Evolutionary conservation across 2,888 invertebrate species (phyloP), one percentile per base, ranked within the genome.

Genomic region (Drosophila atripex): DNA sequence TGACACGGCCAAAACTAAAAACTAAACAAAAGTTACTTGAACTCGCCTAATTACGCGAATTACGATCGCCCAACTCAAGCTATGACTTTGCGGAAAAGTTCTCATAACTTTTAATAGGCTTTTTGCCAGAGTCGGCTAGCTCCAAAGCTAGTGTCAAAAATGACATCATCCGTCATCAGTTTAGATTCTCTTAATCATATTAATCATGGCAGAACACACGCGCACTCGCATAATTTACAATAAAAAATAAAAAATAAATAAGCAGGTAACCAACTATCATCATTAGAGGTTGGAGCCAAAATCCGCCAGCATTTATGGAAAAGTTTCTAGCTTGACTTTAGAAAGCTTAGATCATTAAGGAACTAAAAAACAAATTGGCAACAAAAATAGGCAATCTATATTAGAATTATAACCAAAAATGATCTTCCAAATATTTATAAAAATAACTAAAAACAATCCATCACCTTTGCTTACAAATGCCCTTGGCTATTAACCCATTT

Each of bases 401-500:
- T n/a, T n/a, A 32, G 3, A 32, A 32, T 1, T 5, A 5, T 3
- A 32, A 1, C 11, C 4, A 4, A 1, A 2, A 11, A 8, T 0
- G 12, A 7, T 3, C 1, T 0, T 1, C 2, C 18, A 1, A 1
- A 18, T 18, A 1, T 18, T 18, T 2, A 18, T 18, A 18, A 18
- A 18, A 23, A 11, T 0, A 32, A n/a, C 12, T 6, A n/a, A n/a
- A 64, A 57, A 43, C 11, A 64, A 65, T 9, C 28, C 28, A 0
- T 28, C 2, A 51, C 16, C 52, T 46, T 65, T 63, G 35, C 52
- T 45, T 53, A 25, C 46, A 49, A 58, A 77, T 58, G 46, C 46
- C 46, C 23, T 14, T 68, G 71, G 65, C 79, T 63, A 85, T 75
- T 85, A 85, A 87, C 87, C 85, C 77, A 85, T 87, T 85, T 85